Conservation (phyloP, 1,140 invertebrate species). For the Acyrthosiphon pisum region DNA sequence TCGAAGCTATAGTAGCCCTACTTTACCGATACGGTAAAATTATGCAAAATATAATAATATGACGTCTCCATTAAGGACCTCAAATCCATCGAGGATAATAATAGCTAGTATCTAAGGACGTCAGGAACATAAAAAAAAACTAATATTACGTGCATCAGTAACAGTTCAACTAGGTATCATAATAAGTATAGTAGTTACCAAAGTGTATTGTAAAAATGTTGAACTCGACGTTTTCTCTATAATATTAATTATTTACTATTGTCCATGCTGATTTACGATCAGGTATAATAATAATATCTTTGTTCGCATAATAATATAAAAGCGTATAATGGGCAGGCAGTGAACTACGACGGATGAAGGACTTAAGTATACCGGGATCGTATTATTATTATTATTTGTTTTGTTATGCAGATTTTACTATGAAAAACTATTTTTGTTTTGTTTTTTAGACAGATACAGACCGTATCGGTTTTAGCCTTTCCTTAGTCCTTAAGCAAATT, state of each 20-base stretch:
- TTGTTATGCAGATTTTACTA: not conserved
- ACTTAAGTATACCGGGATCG: not conserved
- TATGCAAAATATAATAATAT: not conserved
- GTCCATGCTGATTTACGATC: not conserved
- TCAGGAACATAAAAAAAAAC: not conserved
- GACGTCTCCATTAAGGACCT: not conserved
- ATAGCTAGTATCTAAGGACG: not conserved
- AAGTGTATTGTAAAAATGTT: not conserved
- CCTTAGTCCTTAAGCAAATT: conserved; percentile 27
- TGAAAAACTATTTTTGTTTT: not conserved
- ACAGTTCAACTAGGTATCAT: not conserved
- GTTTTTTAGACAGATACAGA: not conserved
- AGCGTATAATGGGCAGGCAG: not conserved
- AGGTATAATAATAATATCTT: not conserved
- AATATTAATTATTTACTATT: not conserved
- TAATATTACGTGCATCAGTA: not conserved
- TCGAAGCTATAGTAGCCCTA: not conserved
- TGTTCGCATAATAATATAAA: not conserved
- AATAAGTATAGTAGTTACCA: not conserved
- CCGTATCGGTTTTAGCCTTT: conserved; percentile 34
- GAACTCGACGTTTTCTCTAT: not conserved
- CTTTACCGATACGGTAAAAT: not conserved
- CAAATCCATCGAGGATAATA: not conserved
- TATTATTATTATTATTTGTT: not conserved
- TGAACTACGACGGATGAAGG: not conserved